phyloP scores from a whole-genome alignment of 2,797 vertebrate genomes.

The Falco concolor region DNA sequence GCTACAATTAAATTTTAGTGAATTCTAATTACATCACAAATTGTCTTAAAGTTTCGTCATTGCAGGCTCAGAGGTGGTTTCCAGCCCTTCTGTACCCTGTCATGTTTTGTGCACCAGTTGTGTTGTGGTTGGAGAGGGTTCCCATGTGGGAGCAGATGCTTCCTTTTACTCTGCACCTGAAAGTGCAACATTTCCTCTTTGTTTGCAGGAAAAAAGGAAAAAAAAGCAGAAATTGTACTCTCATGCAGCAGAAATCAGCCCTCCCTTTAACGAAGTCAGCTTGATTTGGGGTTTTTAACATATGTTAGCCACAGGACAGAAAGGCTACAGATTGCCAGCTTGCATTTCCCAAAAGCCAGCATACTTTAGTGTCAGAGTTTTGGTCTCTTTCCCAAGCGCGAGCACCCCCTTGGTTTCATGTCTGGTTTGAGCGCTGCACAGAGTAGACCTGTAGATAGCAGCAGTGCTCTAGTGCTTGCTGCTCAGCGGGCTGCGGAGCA shows the following conservation, averaged over 20 bases:
- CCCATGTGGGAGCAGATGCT: neutral
- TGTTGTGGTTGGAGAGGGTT: neutral
- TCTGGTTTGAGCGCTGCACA: neutral
- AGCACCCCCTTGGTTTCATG: neutral
- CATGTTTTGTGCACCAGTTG: neutral
- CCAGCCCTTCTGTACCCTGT: neutral
- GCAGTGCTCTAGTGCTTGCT: neutral
- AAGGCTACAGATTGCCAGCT: neutral
- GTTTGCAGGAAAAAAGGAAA: neutral
- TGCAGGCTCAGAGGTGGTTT: neutral
- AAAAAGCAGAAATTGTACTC: neutral
- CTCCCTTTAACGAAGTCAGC: neutral
- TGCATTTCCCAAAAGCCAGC: neutral
- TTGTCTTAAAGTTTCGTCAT: neutral
- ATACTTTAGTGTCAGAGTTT: neutral
- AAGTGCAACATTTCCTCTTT: neutral
- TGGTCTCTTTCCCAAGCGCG: neutral
- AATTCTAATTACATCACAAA: neutral
- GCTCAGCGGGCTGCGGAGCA: neutral
- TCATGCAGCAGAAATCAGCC: rapidly evolving
- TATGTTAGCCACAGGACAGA: neutral
- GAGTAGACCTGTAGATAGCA: conserved; percentile 47
- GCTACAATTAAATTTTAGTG: neutral
- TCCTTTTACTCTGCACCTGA: conserved; percentile 1
- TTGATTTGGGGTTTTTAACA: neutral